Evolutionary conservation across 1,140 invertebrate species (phyloP), one percentile per base, ranked within the genome.

Genomic region (Mycetomoellerius zeteki): DNA sequence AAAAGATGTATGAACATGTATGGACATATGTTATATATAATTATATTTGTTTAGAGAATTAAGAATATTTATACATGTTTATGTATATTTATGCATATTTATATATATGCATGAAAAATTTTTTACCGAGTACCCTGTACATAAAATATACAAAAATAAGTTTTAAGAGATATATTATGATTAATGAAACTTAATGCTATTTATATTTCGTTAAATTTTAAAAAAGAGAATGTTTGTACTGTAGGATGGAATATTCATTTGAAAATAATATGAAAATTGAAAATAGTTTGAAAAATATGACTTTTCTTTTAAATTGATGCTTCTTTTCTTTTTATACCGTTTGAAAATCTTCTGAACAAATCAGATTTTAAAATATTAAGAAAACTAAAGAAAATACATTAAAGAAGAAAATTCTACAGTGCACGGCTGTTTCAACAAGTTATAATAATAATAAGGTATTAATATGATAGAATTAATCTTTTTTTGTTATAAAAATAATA

Each of bases 381-480:
- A 50, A 50, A 24, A 65, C 24, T 69, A 47, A 69, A 80, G 33
- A 64, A 14, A 30, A 58, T 27, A 37, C 37, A 43, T 77, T 62
- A 24, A 64, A 77, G 8, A 27, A 76, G n/a, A 56, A 60, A 60
- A 43, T 3, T 10, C 21, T 24, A 76, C 16, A 19, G 16, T 43
- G 33, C 14, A 14, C 14, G 21, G 30, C 10, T 43, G 5, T 77
- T 62, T 43, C 37, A 77, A 77, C 33, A 62, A 58, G 2, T 50
- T 50, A 16, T 14, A 16, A 27, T 64, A 12, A 62, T 64, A 47
- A 47, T 77, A 37, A 2, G 7, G 6, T 73, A 56, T 73, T 54
- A 52, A 54, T 54, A 73, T 27, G 50, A 71, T 3, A 60, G 24
- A 77, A 58, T 24, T 64, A 1, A 78, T n/a, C 6, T 27, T 30